A percentile compares a stretch with the other conserved stretches of the same genome.
These are phyloP conservation scores for Euplagia quadripunctaria DNA, from an alignment of 2,888 invertebrate species.

Conservation along the genomic window DNA sequence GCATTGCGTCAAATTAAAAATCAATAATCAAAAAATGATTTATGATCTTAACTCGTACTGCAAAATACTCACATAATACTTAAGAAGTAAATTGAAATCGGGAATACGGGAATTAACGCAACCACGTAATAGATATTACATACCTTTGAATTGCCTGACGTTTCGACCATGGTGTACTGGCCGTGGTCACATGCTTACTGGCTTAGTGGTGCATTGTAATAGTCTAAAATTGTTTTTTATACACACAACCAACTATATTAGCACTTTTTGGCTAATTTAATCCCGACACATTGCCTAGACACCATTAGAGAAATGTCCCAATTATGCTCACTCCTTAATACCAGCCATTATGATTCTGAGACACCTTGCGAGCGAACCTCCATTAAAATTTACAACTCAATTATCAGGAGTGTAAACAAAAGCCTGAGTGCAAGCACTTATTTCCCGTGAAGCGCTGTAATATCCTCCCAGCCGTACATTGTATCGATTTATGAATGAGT, in stretches of 20 bases:
- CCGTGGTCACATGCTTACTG: too few relatives aligned
- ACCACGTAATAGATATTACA: too few relatives aligned
- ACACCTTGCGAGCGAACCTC: not conserved
- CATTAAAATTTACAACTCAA: conserved; percentile 5
- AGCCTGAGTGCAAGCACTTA: conserved; percentile 11
- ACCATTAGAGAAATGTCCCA: not conserved
- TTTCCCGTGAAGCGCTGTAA: conserved; percentile 11
- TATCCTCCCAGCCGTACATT: conserved; percentile 11
- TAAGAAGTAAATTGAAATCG: too few relatives aligned
- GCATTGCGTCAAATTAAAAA: too few relatives aligned
- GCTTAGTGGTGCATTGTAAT: too few relatives aligned
- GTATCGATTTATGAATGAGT: conserved; percentile 9
- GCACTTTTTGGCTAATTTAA: not conserved
- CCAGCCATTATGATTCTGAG: conserved; percentile 1
- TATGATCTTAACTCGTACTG: too few relatives aligned
- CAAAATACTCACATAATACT: too few relatives aligned
- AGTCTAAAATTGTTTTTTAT: not conserved
- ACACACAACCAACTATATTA: not conserved
- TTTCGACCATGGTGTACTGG: too few relatives aligned
- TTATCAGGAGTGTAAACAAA: conserved; percentile 6
- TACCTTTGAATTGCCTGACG: too few relatives aligned
- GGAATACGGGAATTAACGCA: too few relatives aligned
- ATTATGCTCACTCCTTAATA: not conserved
- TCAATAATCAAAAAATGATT: too few relatives aligned
- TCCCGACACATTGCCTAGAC: not conserved